phyloP scores from a whole-genome alignment of 2,113 vertebrate genomes.

The Spermophilus dauricus region DNA sequence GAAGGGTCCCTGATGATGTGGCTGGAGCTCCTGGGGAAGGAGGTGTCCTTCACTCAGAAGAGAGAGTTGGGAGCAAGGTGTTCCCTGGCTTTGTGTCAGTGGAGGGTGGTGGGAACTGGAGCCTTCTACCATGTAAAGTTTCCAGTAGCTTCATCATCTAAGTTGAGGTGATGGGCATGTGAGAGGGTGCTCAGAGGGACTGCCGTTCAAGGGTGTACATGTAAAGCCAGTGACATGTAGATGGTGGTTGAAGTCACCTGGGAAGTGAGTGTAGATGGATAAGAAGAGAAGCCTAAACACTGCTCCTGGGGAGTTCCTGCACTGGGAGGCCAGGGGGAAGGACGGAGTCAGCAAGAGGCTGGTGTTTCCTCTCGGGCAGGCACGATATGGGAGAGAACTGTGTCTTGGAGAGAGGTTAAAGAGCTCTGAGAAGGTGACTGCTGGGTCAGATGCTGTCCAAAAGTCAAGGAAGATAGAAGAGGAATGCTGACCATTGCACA shows the following conservation, averaged over 20 bases:
- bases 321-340: not conserved
- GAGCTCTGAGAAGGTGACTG: rapidly evolving
- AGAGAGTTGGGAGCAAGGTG: not conserved
- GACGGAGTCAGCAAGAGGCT: not conserved
- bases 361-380: too few relatives aligned
- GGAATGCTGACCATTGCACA: not conserved
- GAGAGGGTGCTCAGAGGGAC: not conserved
- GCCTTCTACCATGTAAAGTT: not conserved
- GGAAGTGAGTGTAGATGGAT: not conserved
- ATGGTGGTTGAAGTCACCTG: not conserved
- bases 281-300: not conserved
- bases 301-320: too few relatives aligned
- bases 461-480: not conserved
- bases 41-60: not conserved
- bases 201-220: not conserved
- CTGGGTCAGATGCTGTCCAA: not conserved
- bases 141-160: rapidly evolving
- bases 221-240: not conserved
- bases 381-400: not conserved
- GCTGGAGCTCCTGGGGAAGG: not conserved
- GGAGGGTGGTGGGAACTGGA: too few relatives aligned
- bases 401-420: not conserved
- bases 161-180: not conserved
- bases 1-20: not conserved
- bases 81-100: not conserved